A percentile compares a stretch with the other conserved stretches of the same genome.
phyloP scores from a whole-genome alignment of 2,797 vertebrate species.

The Poecilia picta region DNA sequence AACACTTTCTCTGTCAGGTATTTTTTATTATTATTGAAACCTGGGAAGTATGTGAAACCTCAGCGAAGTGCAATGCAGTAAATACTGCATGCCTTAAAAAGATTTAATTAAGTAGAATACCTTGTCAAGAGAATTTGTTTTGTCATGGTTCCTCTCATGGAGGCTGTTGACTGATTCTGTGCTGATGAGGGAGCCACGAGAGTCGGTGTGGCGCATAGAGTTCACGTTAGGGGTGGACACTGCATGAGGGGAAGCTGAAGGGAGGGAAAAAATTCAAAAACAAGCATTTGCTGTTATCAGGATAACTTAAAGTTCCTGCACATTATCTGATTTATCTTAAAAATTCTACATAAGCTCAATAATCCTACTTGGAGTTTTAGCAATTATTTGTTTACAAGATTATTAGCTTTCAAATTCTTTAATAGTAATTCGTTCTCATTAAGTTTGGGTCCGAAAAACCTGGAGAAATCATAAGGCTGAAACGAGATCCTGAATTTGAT shows the following conservation, averaged over 20 bases:
- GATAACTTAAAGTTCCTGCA: background rate
- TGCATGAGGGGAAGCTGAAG: slow-evolving; percentile 90
- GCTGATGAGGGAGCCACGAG: slow-evolving; percentile 94
- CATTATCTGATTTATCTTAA: background rate
- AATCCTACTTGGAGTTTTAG: background rate
- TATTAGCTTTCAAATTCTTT: background rate
- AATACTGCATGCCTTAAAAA: slow-evolving; percentile 1
- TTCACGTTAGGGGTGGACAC: slow-evolving; percentile 92
- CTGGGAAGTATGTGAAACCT: slow-evolving; percentile 7
- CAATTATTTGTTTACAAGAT: background rate
- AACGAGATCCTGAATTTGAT: background rate
- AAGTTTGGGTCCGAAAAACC: background rate
- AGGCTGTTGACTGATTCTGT: slow-evolving; percentile 93
- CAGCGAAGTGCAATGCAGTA: slow-evolving; percentile 11
- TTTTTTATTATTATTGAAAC: slow-evolving; percentile 4
- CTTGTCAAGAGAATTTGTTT: slow-evolving; percentile 94
- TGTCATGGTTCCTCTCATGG: slow-evolving; percentile 89
- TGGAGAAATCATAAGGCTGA: background rate
- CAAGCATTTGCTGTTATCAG: background rate
- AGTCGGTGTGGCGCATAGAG: slow-evolving; percentile 90
- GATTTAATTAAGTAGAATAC: slow-evolving; percentile 67
- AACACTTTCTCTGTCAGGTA: slow-evolving; percentile 20
- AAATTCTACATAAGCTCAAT: background rate
- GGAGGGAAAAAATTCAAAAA: background rate
- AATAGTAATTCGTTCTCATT: background rate